These are phyloP conservation scores for Catharus bicknelli DNA, from an alignment of 2,113 vertebrate species.

Conservation along the genomic window DNA sequence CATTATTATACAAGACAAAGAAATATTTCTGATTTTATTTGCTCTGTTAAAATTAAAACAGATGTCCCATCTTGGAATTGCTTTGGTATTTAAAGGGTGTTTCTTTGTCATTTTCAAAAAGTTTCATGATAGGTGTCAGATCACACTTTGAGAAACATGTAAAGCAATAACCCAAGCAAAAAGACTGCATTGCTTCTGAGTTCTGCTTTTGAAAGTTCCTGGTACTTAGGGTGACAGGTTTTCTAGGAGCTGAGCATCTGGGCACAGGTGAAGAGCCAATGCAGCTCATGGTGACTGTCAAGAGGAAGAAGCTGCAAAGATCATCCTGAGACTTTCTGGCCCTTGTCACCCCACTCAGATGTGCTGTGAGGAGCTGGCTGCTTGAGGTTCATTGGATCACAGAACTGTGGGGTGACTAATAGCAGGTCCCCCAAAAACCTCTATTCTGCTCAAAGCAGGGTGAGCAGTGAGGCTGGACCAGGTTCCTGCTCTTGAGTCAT, in stretches of 20 bases:
- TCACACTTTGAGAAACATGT: background rate
- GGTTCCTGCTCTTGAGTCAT: background rate
- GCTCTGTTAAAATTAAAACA: background rate
- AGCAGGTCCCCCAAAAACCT: background rate
- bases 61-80: background rate
- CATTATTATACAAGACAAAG: background rate
- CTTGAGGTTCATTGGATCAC: background rate
- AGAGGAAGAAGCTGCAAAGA: background rate
- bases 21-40: background rate
- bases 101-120: background rate
- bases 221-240: background rate
- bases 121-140: background rate
- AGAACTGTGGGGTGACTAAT: accelerated
- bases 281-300: background rate
- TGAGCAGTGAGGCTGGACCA: background rate
- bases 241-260: background rate
- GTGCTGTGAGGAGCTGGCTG: background rate
- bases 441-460: background rate
- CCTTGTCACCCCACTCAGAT: background rate
- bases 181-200: background rate
- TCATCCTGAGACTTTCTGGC: background rate
- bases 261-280: background rate
- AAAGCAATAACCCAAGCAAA: background rate
- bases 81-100: background rate
- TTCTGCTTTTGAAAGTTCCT: background rate